These are phyloP conservation scores for Gastrophysa polygoni DNA, from an alignment of 2,888 invertebrate genomes.

Conservation along the genomic window DNA sequence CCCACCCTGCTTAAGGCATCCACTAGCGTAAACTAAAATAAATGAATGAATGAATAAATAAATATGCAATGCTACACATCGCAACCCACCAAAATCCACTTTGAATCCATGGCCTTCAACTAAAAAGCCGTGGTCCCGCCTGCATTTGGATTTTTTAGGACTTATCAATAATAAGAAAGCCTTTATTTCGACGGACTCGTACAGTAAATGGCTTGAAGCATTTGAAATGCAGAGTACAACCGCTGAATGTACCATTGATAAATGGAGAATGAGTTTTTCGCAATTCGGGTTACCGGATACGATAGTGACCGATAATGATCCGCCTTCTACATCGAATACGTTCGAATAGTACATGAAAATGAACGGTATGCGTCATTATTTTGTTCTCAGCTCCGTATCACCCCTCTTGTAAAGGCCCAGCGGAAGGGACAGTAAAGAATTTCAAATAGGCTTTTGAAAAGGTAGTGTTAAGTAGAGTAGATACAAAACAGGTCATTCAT, in stretches of 20 bases:
- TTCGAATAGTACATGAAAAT: slow-evolving; percentile 8
- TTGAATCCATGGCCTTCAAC: slow-evolving; percentile 11
- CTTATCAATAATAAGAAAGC: slow-evolving; percentile 1
- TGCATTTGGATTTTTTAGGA: slow-evolving; percentile 12
- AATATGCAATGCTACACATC: neutral
- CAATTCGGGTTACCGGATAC: slow-evolving; percentile 10
- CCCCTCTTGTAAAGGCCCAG: slow-evolving; percentile 11
- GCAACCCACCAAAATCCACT: slow-evolving; percentile 9
- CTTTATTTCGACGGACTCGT: slow-evolving; percentile 2
- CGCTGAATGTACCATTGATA: slow-evolving; percentile 11
- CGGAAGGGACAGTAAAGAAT: slow-evolving; percentile 8
- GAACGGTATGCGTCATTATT: slow-evolving; percentile 7
- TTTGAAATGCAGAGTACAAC: slow-evolving; percentile 12
- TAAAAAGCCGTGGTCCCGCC: slow-evolving; percentile 12
- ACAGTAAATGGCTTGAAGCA: slow-evolving; percentile 10
- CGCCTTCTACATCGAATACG: slow-evolving; percentile 9
- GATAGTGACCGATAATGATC: slow-evolving; percentile 11
- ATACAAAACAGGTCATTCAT: neutral
- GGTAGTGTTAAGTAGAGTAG: neutral
- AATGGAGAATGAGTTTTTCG: slow-evolving; percentile 11
- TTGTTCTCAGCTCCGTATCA: slow-evolving; percentile 15
- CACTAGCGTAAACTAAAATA: no score
- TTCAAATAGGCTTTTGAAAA: slow-evolving; percentile 9
- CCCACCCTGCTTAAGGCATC: no score
- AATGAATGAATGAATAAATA: no score